These are phyloP conservation scores for Pollenia labialis DNA, from an alignment of 2,888 invertebrate species.

Conservation along the genomic window DNA sequence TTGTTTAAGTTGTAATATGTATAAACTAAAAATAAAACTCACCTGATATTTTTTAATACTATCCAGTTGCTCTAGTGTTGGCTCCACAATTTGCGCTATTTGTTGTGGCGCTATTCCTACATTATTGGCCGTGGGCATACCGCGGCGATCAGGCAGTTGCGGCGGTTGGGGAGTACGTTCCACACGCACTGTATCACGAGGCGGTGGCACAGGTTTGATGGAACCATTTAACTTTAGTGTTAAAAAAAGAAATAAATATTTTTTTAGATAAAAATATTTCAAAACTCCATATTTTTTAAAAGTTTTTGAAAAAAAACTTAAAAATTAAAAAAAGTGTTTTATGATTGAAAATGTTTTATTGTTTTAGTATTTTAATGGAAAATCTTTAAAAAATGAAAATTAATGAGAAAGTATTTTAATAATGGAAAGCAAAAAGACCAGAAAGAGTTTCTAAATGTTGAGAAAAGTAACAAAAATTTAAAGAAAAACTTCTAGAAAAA, in stretches of 20 bases:
- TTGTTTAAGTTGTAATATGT: too few relatives aligned
- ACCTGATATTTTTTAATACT: conserved; percentile 97
- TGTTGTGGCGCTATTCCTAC: conserved; percentile 78
- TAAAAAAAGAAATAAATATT: background rate
- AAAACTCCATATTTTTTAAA: background rate
- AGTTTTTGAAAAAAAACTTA: conserved; percentile 2
- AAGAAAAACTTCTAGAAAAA: too few relatives aligned
- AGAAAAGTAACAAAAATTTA: background rate
- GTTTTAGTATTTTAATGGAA: conserved; percentile 60
- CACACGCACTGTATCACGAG: conserved; percentile 87
- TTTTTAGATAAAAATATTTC: background rate
- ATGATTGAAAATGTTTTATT: conserved; percentile 49
- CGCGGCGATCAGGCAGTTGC: conserved; percentile 87
- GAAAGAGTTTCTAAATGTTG: background rate
- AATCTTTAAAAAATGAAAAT: conserved; percentile 59
- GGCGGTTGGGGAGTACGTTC: conserved; percentile 86
- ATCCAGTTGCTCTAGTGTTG: conserved; percentile 94
- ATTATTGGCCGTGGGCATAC: conserved; percentile 82
- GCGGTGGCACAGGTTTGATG: conserved; percentile 85
- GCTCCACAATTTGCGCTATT: conserved; percentile 85
- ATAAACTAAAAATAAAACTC: conserved; percentile 77
- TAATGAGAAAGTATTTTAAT: conserved; percentile 58
- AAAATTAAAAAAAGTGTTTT: conserved; percentile 31
- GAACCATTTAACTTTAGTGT: conserved; percentile 82
- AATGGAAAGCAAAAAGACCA: background rate